A percentile compares a stretch with the other conserved stretches of the same genome.
Evolutionary conservation across 2,888 invertebrate species (phyloP).

Genomic region (Leptogaster cylindrica): DNA sequence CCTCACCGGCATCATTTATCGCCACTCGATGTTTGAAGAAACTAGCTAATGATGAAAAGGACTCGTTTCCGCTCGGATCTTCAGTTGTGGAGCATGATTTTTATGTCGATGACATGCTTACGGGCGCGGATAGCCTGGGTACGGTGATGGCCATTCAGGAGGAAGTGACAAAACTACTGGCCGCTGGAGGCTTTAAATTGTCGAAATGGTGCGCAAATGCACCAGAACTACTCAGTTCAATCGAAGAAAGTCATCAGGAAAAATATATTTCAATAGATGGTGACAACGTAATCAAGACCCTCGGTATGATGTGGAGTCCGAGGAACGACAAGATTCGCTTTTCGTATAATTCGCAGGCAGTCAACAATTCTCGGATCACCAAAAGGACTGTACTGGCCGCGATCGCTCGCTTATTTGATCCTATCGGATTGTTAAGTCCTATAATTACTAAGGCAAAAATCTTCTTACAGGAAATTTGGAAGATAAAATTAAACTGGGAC

Average conservation of each 20-base stretch:
- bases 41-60: neutral
- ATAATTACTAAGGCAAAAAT: neutral
- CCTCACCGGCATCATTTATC: neutral
- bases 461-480: neutral
- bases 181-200: neutral
- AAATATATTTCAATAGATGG: neutral
- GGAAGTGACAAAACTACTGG: neutral
- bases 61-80: neutral
- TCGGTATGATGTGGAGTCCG: neutral
- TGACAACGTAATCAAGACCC: neutral
- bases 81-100: neutral
- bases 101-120: neutral
- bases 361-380: neutral
- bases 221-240: neutral
- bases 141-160: neutral
- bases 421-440: neutral
- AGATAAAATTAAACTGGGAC: neutral
- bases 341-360: neutral
- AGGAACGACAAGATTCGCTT: neutral
- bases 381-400: neutral
- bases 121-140: neutral
- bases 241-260: neutral
- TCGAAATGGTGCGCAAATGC: conserved; percentile 3
- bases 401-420: neutral
- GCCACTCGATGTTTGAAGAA: conserved; percentile 2